Evolutionary conservation across 2,888 invertebrate species (phyloP).

Genomic region (Myopa tessellatipennis): DNA sequence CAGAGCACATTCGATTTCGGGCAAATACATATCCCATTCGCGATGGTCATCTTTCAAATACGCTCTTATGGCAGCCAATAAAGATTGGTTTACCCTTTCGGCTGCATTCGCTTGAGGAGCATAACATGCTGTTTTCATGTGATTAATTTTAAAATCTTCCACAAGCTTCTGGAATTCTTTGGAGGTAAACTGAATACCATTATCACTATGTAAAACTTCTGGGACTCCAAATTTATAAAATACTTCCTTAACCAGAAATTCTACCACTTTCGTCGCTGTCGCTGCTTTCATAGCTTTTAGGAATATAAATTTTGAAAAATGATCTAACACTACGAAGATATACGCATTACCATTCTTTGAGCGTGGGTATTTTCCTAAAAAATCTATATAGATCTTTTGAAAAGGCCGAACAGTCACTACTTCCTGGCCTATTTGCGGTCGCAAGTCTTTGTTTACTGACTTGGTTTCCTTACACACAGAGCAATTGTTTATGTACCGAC

Average conservation of each 20-base stretch:
- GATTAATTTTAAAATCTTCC: conserved; percentile 6
- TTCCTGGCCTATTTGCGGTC: too few relatives aligned
- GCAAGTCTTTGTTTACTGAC: too few relatives aligned
- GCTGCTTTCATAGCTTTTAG: conserved; percentile 10
- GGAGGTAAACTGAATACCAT: conserved; percentile 1
- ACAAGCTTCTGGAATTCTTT: not conserved
- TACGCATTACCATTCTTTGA: not conserved
- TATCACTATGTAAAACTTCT: not conserved
- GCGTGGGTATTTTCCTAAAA: not conserved
- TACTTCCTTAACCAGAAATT: conserved; percentile 2
- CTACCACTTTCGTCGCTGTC: not conserved
- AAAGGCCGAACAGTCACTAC: too few relatives aligned
- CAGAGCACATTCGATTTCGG: not conserved
- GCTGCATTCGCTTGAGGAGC: conserved; percentile 8
- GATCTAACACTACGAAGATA: not conserved
- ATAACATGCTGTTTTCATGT: not conserved
- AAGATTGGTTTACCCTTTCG: not conserved
- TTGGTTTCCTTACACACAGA: too few relatives aligned
- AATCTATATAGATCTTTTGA: conserved; percentile 43
- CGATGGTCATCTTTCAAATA: conserved; percentile 1
- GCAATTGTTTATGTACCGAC: too few relatives aligned
- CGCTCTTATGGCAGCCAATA: not conserved
- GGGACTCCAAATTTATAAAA: conserved; percentile 9
- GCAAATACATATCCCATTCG: not conserved
- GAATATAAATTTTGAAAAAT: not conserved